phyloP scores from a whole-genome alignment of 2,113 vertebrate genomes.

The Myodes glareolus region DNA sequence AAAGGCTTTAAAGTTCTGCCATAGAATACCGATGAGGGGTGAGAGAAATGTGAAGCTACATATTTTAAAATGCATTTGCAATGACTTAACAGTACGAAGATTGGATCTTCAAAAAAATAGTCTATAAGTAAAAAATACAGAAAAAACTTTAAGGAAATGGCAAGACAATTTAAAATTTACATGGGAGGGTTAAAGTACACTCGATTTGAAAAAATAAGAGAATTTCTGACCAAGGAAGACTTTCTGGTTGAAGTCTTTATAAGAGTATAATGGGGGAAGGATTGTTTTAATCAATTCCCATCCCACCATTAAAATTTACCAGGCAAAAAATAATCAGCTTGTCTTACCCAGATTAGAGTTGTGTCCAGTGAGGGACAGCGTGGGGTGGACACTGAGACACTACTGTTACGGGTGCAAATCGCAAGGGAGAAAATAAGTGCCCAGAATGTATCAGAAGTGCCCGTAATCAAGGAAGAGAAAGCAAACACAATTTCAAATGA shows the following conservation, averaged over 20 bases:
- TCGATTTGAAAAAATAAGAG: background rate
- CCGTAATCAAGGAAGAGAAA: background rate
- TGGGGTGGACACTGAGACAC: background rate
- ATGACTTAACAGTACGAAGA: background rate
- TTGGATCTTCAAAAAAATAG: background rate
- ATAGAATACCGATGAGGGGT: background rate
- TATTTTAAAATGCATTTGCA: background rate
- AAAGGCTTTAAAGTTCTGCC: background rate
- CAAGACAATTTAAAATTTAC: slow-evolving; percentile 9
- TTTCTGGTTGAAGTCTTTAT: background rate
- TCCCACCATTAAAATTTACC: background rate
- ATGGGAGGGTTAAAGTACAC: background rate
- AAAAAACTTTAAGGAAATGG: background rate
- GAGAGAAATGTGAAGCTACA: background rate
- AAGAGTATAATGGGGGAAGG: background rate
- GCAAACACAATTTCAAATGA: background rate
- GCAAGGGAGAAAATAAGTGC: background rate
- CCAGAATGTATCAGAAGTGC: background rate
- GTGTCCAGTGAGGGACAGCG: background rate
- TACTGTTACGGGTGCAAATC: background rate
- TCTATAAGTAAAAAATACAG: slow-evolving; percentile 21
- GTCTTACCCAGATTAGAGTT: background rate
- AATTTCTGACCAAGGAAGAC: no score
- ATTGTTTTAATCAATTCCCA: background rate
- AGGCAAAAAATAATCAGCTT: background rate